Percentiles rank a stretch among this genome's conserved stretches.
phyloP scores from a whole-genome alignment of 1,140 invertebrate genomes.

The Lasioglossum albipes region DNA sequence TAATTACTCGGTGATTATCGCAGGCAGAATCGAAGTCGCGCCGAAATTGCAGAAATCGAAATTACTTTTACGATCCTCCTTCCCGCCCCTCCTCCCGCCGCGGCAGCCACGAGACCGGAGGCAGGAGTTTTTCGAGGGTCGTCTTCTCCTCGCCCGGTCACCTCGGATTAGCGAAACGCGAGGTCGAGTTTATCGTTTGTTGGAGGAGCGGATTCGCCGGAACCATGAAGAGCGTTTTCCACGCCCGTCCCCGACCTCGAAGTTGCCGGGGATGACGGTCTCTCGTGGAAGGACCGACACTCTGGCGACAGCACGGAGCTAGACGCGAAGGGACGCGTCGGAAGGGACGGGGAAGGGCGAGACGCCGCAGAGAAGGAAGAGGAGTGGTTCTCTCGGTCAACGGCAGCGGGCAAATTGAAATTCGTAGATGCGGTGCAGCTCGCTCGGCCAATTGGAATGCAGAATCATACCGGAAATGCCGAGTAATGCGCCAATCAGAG shows the following conservation, averaged over 20 bases:
- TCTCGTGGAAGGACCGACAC: no score
- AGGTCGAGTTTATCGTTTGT: no score
- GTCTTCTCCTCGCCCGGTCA: no score
- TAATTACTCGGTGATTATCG: constrained; percentile 80
- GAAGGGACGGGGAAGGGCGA: neutral
- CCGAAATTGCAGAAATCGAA: constrained; percentile 69
- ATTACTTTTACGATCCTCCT: constrained; percentile 69
- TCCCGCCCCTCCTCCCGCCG: constrained; percentile 13
- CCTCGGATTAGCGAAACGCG: no score
- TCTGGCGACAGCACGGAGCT: no score
- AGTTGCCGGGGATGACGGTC: no score
- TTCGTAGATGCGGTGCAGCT: constrained; percentile 59
- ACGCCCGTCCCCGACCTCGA: no score
- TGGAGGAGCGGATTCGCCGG: no score
- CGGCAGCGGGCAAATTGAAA: constrained; percentile 61
- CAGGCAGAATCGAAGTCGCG: constrained; percentile 74
- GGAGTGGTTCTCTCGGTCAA: constrained; percentile 38
- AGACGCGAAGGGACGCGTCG: no score
- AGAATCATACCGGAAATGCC: constrained; percentile 80
- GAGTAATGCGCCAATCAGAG: constrained; percentile 81
- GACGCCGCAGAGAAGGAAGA: constrained; percentile 1
- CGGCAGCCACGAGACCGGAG: neutral
- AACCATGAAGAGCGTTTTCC: no score
- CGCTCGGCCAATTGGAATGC: constrained; percentile 78
- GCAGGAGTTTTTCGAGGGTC: constrained; percentile 14